Evolutionary conservation across 2,797 vertebrate genomes (phyloP).

Genomic region (Synanceia verrucosa): DNA sequence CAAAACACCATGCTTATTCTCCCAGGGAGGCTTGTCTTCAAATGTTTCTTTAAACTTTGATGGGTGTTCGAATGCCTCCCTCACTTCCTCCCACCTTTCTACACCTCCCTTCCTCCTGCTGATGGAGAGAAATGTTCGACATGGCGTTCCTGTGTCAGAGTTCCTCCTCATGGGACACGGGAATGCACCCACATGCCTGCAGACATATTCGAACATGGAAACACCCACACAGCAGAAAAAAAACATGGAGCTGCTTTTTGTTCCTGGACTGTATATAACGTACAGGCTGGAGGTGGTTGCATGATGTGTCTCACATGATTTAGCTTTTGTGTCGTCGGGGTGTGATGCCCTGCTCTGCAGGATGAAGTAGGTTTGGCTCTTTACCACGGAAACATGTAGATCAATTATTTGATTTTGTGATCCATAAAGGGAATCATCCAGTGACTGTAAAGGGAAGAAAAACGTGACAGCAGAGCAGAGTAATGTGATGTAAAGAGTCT

Average conservation of each 20-base stretch:
- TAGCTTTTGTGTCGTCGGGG: neutral
- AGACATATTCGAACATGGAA: constrained; percentile 38
- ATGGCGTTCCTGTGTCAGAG: constrained; percentile 57
- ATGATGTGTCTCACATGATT: constrained; percentile 16
- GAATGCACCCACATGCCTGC: constrained; percentile 64
- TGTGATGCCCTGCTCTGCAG: too few species aligned
- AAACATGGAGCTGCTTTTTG: constrained; percentile 34
- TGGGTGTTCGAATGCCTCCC: constrained; percentile 40
- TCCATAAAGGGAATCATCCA: constrained; percentile 4
- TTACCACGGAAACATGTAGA: constrained; percentile 1
- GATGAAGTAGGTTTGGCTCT: neutral
- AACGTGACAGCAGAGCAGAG: constrained; percentile 6
- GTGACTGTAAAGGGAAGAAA: neutral
- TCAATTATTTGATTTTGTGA: constrained; percentile 31
- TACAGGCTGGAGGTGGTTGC: constrained; percentile 16
- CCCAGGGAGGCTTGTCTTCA: constrained; percentile 36
- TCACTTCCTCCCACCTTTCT: constrained; percentile 53
- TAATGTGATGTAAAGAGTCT: constrained; percentile 16
- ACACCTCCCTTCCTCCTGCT: constrained; percentile 48
- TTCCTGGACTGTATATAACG: constrained; percentile 55
- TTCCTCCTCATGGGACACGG: constrained; percentile 64
- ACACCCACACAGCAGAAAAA: constrained; percentile 36
- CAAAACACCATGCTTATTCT: constrained; percentile 24
- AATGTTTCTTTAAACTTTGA: constrained; percentile 65
- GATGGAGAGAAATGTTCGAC: constrained; percentile 51